A percentile compares a stretch with the other conserved stretches of the same genome.
These are phyloP conservation scores for Dunckerocampus dactyliophorus DNA, from an alignment of 2,113 vertebrate genomes.

Conservation along the genomic window DNA sequence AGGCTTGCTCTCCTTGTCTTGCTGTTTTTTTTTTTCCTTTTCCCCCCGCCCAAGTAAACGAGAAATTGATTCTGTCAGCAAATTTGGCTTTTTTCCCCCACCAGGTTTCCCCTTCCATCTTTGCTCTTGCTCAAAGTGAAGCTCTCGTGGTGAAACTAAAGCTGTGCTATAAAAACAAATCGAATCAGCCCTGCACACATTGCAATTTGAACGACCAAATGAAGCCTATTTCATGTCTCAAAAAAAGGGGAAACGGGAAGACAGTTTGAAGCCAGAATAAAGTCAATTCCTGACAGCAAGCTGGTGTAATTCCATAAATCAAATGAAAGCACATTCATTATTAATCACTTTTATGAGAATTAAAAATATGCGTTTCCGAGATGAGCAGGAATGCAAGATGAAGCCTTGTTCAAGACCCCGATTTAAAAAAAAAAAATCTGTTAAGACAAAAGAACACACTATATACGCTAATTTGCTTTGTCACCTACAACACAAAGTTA, in stretches of 20 bases:
- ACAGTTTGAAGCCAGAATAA: background rate
- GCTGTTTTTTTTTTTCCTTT: slow-evolving; percentile 8
- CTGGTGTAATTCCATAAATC: background rate
- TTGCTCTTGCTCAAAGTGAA: slow-evolving; percentile 34
- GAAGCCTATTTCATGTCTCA: background rate
- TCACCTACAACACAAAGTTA: too few relatives aligned
- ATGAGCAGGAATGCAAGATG: too few relatives aligned
- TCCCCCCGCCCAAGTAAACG: slow-evolving; percentile 22
- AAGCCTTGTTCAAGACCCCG: too few relatives aligned
- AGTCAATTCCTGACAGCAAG: slow-evolving; percentile 4
- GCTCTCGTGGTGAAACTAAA: slow-evolving; percentile 42
- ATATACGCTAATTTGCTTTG: too few relatives aligned
- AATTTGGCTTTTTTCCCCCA: slow-evolving; percentile 17
- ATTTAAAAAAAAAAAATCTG: too few relatives aligned
- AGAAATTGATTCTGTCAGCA: slow-evolving; percentile 48
- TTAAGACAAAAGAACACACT: too few relatives aligned
- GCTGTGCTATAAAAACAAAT: slow-evolving; percentile 19
- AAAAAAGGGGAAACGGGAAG: background rate
- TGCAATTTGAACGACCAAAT: background rate
- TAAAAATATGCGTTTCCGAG: too few relatives aligned
- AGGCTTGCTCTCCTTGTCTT: background rate
- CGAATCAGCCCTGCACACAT: background rate
- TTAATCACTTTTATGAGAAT: too few relatives aligned
- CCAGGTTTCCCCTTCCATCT: slow-evolving; percentile 27
- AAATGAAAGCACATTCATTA: background rate